Percentiles rank a stretch among this genome's conserved stretches.
These are phyloP conservation scores for Thera britannica DNA, from an alignment of 2,888 invertebrate genomes.

Conservation along the genomic window DNA sequence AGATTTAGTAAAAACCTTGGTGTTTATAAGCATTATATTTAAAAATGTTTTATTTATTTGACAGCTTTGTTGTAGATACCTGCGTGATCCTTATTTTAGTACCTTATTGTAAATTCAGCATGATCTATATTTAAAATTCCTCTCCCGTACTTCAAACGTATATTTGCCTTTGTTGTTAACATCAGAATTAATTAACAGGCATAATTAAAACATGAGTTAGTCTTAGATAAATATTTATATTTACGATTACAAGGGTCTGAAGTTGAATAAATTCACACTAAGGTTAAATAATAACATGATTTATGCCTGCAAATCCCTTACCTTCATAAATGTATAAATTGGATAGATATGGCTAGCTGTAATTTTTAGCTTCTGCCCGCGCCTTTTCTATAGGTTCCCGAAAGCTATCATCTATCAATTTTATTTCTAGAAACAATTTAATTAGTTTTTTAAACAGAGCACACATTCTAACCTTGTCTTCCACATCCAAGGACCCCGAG, in stretches of 20 bases:
- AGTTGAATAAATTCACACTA: slow-evolving; percentile 19
- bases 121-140: slow-evolving; percentile 12
- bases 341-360: too few relatives aligned
- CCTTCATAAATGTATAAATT: slow-evolving; percentile 2
- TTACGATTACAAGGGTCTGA: slow-evolving; percentile 16
- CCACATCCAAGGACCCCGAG: background rate
- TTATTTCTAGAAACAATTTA: too few relatives aligned
- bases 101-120: slow-evolving; percentile 6
- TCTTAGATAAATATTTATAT: slow-evolving; percentile 22
- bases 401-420: too few relatives aligned
- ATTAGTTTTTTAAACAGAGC: background rate
- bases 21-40: background rate
- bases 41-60: slow-evolving; percentile 3
- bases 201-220: slow-evolving; percentile 37
- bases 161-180: slow-evolving; percentile 37
- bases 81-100: background rate
- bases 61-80: background rate
- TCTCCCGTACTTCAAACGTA: slow-evolving; percentile 19
- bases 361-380: too few relatives aligned
- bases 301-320: background rate
- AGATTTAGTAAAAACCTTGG: background rate
- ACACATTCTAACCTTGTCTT: background rate
- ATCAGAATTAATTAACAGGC: slow-evolving; percentile 37
- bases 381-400: too few relatives aligned
- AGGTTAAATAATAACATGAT: slow-evolving; percentile 1